Base-by-base conservation (phyloP, 2,888 invertebrate genomes). In the Dendrolimus pini region DNA sequence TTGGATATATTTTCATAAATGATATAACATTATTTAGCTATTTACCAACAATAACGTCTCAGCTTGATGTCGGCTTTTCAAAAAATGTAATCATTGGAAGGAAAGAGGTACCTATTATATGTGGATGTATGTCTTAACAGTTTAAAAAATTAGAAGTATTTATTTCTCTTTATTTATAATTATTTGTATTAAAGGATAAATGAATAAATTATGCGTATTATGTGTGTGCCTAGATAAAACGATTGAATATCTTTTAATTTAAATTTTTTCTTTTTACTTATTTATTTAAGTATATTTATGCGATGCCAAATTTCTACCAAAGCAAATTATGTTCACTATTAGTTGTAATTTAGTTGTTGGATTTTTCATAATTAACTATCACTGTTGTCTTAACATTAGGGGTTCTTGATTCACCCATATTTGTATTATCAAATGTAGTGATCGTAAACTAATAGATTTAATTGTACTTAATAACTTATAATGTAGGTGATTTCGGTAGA, bases 11-110 rank as follows among this genome's bases (percentile, higher is more conserved):
- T 87, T 86, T 83, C 80, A 75, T 83, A 85, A 78, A 77, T 82
- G 65, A 82, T 83, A 82, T 82, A 84, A 76, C 79, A 83, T 81
- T 81, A 76, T 82, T 79, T 87, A 87, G 85, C 80, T 81, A 63
- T 83, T 78, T 82, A 83, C 78, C 78, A 79, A 77, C 76, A 80
- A 77, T 89, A 88, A 89, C 75, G 82, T 85, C 83, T 86, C 88
- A 85, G 85, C 84, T 85, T 83, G 86, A 89, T 87, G 88, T 89
- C 88, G 83, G 84, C 88, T 89, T 86, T 84, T 83, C 82, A 84
- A 87, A 89, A 74, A 85, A 87, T 87, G 84, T 88, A 87, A 78
- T 80, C 86, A 79, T 74, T 86, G 90, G 87, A 87, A 83, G 82
- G 82, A 85, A 83, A 80, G 85, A 85, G 87, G 87, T 87, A 87